Evolutionary conservation across 2,797 vertebrate species (phyloP), one percentile per base, ranked within the genome.

Genomic region (Acanthornis magna): DNA sequence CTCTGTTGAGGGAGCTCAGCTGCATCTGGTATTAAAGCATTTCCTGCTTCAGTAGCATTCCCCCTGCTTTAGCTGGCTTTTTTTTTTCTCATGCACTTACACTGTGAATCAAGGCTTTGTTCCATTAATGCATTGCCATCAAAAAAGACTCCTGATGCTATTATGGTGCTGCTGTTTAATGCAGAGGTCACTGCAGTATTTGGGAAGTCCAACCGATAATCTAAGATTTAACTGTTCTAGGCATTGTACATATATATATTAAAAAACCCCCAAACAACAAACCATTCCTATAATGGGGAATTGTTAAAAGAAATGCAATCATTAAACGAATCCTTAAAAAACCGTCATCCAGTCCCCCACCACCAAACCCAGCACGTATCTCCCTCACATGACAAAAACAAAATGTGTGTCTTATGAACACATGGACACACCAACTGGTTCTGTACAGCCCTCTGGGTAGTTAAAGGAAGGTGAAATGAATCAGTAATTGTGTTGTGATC

Each of bases 11-110:
- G 32, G 48, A 85, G 25, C 48, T 95, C 84, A 74, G 71, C 82
- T 96, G 92, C 75, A 58, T 85, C 72, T 96, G 78, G 34, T 75
- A 36, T 91, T 89, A 75, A 86, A 96, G 60, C 40, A 66, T 76
- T 89, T 94, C 72, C 85, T 91, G 85, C 68, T 87, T 85, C 48
- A 11, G 63, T 20, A 83, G 55, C 43, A 30, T 87, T 84, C 43
- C 62, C 29, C 22, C 54, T 65, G 32, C 60, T 61, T 78, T 85
- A 84, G n/a, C 47, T 92, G 55, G 17, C 29, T 57, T 66, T 66
- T 73, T 86, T 42, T 80, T 88, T 67, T 32, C 36, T 87, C 16
- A 7, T 74, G 43, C 0, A 2, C 21, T 57, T 53, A 5, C 19
- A 20, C 67, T 48, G 40, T 96, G 91, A 91, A 88, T 67, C 50